Conservation (phyloP, 2,888 invertebrate genomes). For the Arctia plantaginis region DNA sequence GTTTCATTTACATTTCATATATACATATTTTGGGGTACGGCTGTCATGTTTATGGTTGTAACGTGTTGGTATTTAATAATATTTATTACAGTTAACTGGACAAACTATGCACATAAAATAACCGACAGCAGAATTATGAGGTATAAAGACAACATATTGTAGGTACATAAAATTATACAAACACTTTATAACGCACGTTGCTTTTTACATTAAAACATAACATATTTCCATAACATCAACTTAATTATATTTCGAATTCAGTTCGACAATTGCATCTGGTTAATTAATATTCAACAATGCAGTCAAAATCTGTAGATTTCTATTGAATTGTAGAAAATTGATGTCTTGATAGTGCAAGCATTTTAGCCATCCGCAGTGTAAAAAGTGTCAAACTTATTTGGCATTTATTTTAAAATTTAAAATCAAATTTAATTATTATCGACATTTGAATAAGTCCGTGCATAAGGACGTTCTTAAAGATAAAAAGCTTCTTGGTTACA, state of each 20-base stretch:
- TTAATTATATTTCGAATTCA: background rate
- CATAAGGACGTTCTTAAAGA: background rate
- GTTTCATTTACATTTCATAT: constrained; percentile 80
- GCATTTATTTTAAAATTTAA: background rate
- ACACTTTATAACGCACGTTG: background rate
- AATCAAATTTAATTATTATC: background rate
- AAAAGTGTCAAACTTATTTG: background rate
- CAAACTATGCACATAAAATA: background rate
- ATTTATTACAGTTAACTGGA: background rate
- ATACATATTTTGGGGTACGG: constrained; percentile 71
- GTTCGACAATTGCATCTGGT: background rate
- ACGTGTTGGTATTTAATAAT: constrained; percentile 18
- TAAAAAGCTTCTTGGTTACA: constrained; percentile 37
- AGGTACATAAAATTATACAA: background rate
- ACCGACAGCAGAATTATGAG: background rate
- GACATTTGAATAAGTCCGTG: background rate
- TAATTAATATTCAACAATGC: background rate
- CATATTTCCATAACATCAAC: background rate
- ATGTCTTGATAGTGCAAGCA: background rate
- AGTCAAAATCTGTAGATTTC: background rate
- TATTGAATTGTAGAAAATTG: background rate
- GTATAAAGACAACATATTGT: background rate
- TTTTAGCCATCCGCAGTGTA: background rate
- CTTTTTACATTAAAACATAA: background rate
- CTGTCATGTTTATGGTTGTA: constrained; percentile 64